Evolutionary conservation across 2,113 vertebrate genomes (phyloP).

Genomic region (Neofelis nebulosa): DNA sequence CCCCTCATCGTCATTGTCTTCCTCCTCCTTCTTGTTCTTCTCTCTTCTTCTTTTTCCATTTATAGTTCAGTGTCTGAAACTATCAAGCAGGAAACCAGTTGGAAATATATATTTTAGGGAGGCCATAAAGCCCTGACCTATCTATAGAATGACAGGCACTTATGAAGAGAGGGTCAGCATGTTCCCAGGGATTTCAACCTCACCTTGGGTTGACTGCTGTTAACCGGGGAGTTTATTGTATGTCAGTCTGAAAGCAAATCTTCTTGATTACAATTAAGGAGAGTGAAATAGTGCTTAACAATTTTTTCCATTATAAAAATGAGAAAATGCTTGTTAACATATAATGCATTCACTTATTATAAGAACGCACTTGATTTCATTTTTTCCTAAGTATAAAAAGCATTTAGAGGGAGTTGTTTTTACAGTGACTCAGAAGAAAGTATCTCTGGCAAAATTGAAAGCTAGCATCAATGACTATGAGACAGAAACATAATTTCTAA

Average conservation of each 20-base stretch:
- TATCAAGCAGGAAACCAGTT: slow-evolving; percentile 6
- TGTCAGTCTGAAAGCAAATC: slow-evolving; percentile 56
- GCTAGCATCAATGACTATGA: not conserved
- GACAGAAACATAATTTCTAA: not conserved
- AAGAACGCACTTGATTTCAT: slow-evolving; percentile 72
- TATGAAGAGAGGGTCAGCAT: not conserved
- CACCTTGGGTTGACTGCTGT: not conserved
- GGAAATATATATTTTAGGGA: not conserved
- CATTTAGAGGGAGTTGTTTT: slow-evolving; percentile 62
- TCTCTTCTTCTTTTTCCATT: not conserved
- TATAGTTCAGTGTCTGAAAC: not conserved
- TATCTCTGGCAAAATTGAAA: not conserved
- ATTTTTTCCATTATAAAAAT: slow-evolving; percentile 75
- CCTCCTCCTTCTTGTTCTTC: not conserved
- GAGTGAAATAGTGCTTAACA: slow-evolving; percentile 68
- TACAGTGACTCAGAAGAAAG: slow-evolving; percentile 65
- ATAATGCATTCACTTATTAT: slow-evolving; percentile 70
- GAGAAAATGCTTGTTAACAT: slow-evolving; percentile 74
- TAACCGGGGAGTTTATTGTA: slow-evolving; percentile 8
- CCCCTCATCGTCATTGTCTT: not conserved
- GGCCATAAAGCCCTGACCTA: not conserved
- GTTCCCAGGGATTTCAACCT: not conserved
- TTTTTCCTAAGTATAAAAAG: slow-evolving; percentile 58
- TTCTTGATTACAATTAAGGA: slow-evolving; percentile 63
- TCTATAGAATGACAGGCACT: not conserved